Conservation (phyloP, 2,797 vertebrate species). For the Ptychadena robeensis region DNA sequence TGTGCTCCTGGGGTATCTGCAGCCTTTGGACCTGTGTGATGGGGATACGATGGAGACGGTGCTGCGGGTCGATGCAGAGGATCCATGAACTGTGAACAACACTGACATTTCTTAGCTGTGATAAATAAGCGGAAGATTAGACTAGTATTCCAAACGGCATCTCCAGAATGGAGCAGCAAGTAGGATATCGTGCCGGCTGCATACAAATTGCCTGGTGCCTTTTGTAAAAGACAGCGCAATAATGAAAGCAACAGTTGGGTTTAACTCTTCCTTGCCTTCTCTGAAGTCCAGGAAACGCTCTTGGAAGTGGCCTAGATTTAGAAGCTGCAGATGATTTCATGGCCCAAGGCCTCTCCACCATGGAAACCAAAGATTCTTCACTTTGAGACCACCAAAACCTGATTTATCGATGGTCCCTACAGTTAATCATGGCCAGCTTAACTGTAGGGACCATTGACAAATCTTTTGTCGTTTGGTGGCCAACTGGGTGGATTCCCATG, state of each 20-base stretch:
- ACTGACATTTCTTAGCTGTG: conserved; percentile 5
- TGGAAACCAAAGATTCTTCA: not conserved
- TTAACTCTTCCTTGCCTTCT: not conserved
- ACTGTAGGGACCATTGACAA: too few species aligned
- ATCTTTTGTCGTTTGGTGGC: too few species aligned
- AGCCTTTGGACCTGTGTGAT: not conserved
- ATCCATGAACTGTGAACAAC: conserved; percentile 12
- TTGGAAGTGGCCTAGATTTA: not conserved
- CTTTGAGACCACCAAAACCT: too few species aligned
- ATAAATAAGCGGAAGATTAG: conserved; percentile 40
- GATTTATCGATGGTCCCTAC: too few species aligned
- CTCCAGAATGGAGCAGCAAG: conserved; percentile 23
- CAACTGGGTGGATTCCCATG: too few species aligned
- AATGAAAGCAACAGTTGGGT: conserved; percentile 12
- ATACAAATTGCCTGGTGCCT: conserved; percentile 48
- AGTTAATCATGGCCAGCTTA: too few species aligned
- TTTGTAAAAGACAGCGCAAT: conserved; percentile 36
- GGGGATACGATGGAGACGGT: not conserved
- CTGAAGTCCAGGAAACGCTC: too few species aligned
- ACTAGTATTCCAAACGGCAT: conserved; percentile 1
- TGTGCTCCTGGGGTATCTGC: not conserved
- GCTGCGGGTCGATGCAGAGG: not conserved
- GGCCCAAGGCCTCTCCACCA: not conserved
- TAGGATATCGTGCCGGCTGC: conserved; percentile 29
- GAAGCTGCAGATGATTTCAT: not conserved